Evolutionary conservation across 92 coral and sea anemone genomes (phyloP).

Genomic region (Muricea muricata): DNA sequence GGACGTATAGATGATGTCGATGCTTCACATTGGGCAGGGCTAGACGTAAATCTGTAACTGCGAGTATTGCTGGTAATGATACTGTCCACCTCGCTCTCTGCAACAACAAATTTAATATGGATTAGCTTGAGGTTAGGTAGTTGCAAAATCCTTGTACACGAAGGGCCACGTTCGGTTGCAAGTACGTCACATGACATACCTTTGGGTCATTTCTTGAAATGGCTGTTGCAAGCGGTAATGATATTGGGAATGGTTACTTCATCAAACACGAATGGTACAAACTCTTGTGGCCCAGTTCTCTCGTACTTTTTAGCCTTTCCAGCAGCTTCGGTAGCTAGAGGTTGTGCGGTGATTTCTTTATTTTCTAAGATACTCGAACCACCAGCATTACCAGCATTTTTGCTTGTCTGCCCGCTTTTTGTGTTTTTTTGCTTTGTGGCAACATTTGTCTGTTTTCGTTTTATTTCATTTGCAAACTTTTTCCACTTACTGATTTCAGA

Average conservation of each 20-base stretch:
- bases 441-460: background rate
- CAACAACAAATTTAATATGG: background rate
- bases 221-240: conserved; percentile 13
- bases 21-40: background rate
- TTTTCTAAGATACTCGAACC: background rate
- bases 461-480: conserved; percentile 15
- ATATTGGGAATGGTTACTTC: conserved; percentile 20
- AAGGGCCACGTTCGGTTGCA: conserved; percentile 22
- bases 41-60: background rate
- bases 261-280: background rate
- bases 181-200: conserved; percentile 22
- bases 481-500: conserved; percentile 12
- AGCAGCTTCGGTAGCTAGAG: conserved; percentile 9
- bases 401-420: background rate
- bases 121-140: background rate
- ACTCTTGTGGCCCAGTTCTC: conserved; percentile 15
- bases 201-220: background rate
- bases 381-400: background rate
- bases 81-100: background rate
- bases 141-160: conserved; percentile 10
- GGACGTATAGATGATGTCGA: background rate
- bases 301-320: conserved; percentile 32
- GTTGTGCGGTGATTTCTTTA: conserved; percentile 21
- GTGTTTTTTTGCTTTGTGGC: background rate
- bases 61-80: too few relatives aligned